A percentile compares a stretch with the other conserved stretches of the same genome.
These are phyloP conservation scores for Coenonympha arcania DNA, from an alignment of 2,888 invertebrate genomes.

Conservation along the genomic window DNA sequence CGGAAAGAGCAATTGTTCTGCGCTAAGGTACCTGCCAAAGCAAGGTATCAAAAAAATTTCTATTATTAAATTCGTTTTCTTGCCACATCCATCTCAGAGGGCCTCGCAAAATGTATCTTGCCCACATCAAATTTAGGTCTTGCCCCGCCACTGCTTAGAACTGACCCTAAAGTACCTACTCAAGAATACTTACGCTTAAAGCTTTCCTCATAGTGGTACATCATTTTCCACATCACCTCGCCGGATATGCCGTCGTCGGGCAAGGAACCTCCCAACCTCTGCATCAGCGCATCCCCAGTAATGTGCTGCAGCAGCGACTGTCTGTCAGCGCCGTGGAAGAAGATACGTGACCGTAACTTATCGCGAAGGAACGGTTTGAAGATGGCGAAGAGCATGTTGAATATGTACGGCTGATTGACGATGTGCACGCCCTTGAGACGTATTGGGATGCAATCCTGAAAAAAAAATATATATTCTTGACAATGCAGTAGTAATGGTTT, in stretches of 20 bases:
- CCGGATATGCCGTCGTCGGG: slow-evolving; percentile 78
- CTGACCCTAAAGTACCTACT: neutral
- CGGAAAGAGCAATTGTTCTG: too few species aligned
- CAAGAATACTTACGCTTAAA: slow-evolving; percentile 74
- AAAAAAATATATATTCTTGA: neutral
- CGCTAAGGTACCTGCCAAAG: too few species aligned
- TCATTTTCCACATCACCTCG: slow-evolving; percentile 77
- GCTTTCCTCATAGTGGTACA: slow-evolving; percentile 77
- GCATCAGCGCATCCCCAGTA: slow-evolving; percentile 74
- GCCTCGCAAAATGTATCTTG: too few species aligned
- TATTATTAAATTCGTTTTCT: too few species aligned
- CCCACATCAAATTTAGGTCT: too few species aligned
- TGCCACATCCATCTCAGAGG: too few species aligned
- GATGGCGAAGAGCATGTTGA: slow-evolving; percentile 88
- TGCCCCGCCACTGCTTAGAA: too few species aligned
- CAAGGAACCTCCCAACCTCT: slow-evolving; percentile 78
- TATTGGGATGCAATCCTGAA: slow-evolving; percentile 85
- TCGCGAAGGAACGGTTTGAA: slow-evolving; percentile 91
- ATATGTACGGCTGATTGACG: slow-evolving; percentile 89
- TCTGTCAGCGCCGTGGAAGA: slow-evolving; percentile 82
- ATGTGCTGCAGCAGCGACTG: slow-evolving; percentile 75
- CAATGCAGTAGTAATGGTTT: too few species aligned
- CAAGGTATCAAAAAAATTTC: too few species aligned
- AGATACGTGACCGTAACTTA: slow-evolving; percentile 84
- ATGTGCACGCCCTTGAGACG: slow-evolving; percentile 90